These are phyloP conservation scores for Hippolais icterina DNA, from an alignment of 2,113 vertebrate species.

Conservation along the genomic window DNA sequence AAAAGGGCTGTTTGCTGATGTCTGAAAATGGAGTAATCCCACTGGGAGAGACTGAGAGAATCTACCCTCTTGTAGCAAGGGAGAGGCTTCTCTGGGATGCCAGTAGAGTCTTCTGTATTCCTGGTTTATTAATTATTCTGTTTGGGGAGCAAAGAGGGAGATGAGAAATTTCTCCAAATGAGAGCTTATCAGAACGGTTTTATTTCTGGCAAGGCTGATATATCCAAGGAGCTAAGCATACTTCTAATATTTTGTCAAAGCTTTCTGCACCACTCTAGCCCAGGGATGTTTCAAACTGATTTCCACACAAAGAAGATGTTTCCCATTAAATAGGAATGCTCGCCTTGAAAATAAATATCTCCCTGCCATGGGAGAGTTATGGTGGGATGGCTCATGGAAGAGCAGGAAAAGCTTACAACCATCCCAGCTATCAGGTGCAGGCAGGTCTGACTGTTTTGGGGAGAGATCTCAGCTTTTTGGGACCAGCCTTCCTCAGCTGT, in stretches of 20 bases:
- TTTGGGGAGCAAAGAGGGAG: background rate
- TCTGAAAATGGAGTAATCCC: background rate
- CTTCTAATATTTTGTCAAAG: background rate
- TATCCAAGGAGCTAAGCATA: background rate
- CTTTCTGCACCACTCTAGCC: background rate
- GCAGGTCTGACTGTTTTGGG: background rate
- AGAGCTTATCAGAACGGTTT: background rate
- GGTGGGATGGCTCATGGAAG: background rate
- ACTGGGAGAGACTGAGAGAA: background rate
- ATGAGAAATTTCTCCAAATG: background rate
- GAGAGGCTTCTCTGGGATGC: background rate
- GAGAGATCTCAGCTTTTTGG: background rate
- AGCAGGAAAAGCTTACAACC: background rate
- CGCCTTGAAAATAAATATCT: background rate
- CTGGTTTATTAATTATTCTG: constrained; percentile 14
- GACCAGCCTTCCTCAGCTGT: background rate
- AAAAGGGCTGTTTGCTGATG: background rate
- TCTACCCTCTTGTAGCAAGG: background rate
- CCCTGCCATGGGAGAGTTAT: background rate
- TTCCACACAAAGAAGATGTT: background rate
- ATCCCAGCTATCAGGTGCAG: background rate
- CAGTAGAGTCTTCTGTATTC: background rate
- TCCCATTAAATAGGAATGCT: background rate
- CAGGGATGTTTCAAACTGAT: background rate
- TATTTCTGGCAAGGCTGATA: background rate